These are phyloP conservation scores for Dryomyza anilis DNA, from an alignment of 2,888 invertebrate species.

Conservation along the genomic window DNA sequence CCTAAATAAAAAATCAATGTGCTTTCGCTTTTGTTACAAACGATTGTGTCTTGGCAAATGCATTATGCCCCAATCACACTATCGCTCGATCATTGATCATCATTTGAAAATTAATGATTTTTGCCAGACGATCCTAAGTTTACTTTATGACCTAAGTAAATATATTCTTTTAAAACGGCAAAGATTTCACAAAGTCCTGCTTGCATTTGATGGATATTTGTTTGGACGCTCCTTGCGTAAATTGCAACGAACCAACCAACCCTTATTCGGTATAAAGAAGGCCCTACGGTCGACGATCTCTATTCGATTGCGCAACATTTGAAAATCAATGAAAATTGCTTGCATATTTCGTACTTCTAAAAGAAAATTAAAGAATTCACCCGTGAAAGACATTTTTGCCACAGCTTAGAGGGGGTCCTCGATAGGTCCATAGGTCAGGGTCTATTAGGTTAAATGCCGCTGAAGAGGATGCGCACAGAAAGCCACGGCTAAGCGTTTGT, in stretches of 20 bases:
- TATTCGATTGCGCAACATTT: not conserved
- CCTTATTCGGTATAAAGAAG: not conserved
- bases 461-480: constrained; percentile 36
- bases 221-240: constrained; percentile 25
- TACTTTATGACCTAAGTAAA: constrained; percentile 34
- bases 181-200: not conserved
- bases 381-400: constrained; percentile 49
- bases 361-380: constrained; percentile 37
- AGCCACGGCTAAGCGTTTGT: constrained; percentile 5
- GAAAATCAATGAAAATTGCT: too few relatives aligned
- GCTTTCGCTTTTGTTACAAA: not conserved
- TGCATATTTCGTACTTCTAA: not conserved
- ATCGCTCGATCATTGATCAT: constrained; percentile 17
- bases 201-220: constrained; percentile 33
- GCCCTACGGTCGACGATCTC: not conserved
- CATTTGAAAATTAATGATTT: constrained; percentile 4
- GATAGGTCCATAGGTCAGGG: constrained; percentile 46
- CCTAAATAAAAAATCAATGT: not conserved
- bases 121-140: constrained; percentile 20
- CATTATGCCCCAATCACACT: not conserved
- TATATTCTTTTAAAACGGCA: not conserved
- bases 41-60: too few relatives aligned
- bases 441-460: constrained; percentile 57
- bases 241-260: not conserved
- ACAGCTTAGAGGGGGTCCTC: constrained; percentile 44